A percentile compares a stretch with the other conserved stretches of the same genome.
These are phyloP conservation scores for Sitta europaea DNA, from an alignment of 2,113 vertebrate genomes.

Conservation along the genomic window DNA sequence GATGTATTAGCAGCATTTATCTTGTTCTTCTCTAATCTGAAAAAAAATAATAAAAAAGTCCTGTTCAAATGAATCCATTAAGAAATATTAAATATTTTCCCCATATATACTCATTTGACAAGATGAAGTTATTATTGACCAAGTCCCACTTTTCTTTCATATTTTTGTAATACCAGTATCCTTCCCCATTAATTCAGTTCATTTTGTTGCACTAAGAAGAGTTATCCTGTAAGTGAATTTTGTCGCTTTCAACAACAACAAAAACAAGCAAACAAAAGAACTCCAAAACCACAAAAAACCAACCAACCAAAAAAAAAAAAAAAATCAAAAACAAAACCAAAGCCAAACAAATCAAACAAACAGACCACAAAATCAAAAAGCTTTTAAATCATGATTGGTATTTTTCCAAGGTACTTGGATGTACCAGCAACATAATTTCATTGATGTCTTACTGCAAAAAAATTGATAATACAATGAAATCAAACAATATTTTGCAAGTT, in stretches of 20 bases:
- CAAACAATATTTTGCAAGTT: not conserved
- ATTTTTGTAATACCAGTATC: not conserved
- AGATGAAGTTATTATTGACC: not conserved
- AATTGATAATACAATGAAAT: not conserved
- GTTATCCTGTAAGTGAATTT: not conserved
- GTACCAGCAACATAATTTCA: not conserved
- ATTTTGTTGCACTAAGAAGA: not conserved
- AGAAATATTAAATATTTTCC: not conserved
- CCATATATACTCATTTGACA: not conserved
- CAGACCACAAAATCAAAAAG: not conserved
- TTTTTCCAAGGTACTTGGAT: not conserved
- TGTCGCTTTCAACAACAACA: not conserved
- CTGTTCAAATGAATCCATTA: not conserved
- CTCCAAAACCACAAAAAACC: not conserved
- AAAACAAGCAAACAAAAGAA: not conserved
- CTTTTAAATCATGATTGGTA: not conserved
- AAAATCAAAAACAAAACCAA: accelerated
- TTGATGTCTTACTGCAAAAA: not conserved
- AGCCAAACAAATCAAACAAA: too few species aligned
- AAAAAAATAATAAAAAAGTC: not conserved
- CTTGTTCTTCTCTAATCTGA: not conserved
- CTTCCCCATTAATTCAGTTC: not conserved
- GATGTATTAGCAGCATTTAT: not conserved
- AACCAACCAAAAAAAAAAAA: not conserved
- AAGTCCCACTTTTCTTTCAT: not conserved